phyloP scores from a whole-genome alignment of 2,888 invertebrate species.

The Synanthedon formicaeformis region DNA sequence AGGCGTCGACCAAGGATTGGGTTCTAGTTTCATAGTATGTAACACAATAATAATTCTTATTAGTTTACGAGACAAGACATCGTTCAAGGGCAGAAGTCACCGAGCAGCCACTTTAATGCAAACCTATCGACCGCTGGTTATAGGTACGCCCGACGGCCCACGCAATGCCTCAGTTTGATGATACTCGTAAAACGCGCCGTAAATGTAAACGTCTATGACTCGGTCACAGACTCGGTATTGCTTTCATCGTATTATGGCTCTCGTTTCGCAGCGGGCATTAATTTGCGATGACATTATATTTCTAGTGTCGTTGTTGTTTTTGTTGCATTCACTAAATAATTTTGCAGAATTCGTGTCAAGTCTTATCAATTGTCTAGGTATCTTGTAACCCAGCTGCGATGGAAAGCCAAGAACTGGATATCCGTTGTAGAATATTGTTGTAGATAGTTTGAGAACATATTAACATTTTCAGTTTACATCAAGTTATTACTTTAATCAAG shows the following conservation, averaged over 20 bases:
- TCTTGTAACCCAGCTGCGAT: too few relatives aligned
- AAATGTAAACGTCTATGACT: conserved; percentile 5
- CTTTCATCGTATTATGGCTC: background rate
- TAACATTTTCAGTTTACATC: too few relatives aligned
- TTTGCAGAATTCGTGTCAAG: too few relatives aligned
- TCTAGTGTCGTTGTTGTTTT: background rate
- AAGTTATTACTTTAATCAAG: too few relatives aligned
- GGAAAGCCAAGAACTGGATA: too few relatives aligned
- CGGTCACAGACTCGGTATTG: background rate
- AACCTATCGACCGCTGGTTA: background rate
- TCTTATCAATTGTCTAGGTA: too few relatives aligned
- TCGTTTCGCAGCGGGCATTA: background rate
- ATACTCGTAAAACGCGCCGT: conserved; percentile 19
- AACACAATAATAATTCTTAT: background rate
- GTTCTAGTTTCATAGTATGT: background rate
- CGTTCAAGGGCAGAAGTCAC: background rate
- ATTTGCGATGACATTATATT: background rate
- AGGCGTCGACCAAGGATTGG: too few relatives aligned
- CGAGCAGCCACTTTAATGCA: background rate
- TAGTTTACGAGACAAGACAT: too few relatives aligned
- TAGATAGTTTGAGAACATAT: too few relatives aligned
- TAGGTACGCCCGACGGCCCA: background rate
- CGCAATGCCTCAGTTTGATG: conserved; percentile 13
- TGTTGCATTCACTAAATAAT: too few relatives aligned
- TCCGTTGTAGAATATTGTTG: too few relatives aligned